Evolutionary conservation across 2,888 invertebrate genomes (phyloP), one percentile per base, ranked within the genome.

Genomic region (Caenorhabditis drosophilae): DNA sequence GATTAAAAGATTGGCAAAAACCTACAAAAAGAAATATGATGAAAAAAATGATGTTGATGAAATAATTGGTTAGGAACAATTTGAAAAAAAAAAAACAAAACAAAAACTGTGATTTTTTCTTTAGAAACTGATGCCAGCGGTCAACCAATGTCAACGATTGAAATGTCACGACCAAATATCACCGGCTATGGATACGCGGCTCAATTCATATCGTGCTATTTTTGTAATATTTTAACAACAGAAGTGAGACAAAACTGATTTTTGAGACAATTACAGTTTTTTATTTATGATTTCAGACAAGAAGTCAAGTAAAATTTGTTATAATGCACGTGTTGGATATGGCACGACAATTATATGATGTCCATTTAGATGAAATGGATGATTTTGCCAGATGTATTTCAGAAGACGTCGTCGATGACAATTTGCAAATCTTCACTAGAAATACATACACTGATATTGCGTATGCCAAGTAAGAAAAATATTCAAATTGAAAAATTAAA

Each of bases 311-410:
- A 27, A 27, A 23, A 16, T 27, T 45, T n/a, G 23, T 45, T 7
- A 45, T 45, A 18, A 20, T 7, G 7, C 46, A 53, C 12, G 16
- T 44, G 2, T 31, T 63, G 12, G 63, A 63, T 16, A 49, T 53
- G 0, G 12, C 50, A 12, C 63, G 63, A 18, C 31, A 50, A 1
- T 46, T 63, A 49, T 63, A 57, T 34, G 12, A 45, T 23, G 49
- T 53, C 7, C 46, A 57, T 20, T 22, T n/a, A 22, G 63, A 63
- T 6, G 53, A 53, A 12, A 36, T 63, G 0, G 36, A 36, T 36
- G 11, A 38, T 1, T 63, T 63, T 22, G 49, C 53, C 9, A 46
- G 45, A 7, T 20, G 40, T 7, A 23, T 63, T 9, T 45, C 46
- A 4, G 20, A 12, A 2, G 63, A 63, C 31, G 4, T 54, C 23